These are phyloP conservation scores for Drosophila monieri DNA, from an alignment of 2,888 invertebrate species.

Conservation along the genomic window DNA sequence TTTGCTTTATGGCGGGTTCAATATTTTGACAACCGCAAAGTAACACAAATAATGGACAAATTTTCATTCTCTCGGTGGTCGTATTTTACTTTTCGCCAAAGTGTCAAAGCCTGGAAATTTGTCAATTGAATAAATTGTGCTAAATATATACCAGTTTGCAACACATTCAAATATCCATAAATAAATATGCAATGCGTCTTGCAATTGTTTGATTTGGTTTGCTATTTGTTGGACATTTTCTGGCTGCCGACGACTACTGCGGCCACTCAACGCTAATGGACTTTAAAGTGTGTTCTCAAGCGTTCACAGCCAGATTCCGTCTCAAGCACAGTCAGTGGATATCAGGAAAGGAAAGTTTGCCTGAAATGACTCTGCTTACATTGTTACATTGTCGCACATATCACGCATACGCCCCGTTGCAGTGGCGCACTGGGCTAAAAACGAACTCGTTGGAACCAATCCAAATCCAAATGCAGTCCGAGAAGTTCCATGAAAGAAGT, in stretches of 20 bases:
- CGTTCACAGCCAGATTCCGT: constrained; percentile 45
- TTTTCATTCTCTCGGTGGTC: constrained; percentile 30
- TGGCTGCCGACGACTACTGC: constrained; percentile 26
- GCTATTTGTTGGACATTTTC: constrained; percentile 14
- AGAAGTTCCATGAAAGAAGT: constrained; percentile 29
- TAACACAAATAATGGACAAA: constrained; percentile 42
- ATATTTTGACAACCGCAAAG: constrained; percentile 49
- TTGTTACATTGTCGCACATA: constrained; percentile 48
- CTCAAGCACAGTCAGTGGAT: constrained; percentile 27
- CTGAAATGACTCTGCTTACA: constrained; percentile 47
- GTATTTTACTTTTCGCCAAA: constrained; percentile 33
- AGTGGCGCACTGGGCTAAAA: constrained; percentile 31
- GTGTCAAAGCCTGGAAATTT: constrained; percentile 44
- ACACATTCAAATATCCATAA: constrained; percentile 29
- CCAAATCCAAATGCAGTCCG: constrained; percentile 33
- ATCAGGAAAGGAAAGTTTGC: constrained; percentile 34
- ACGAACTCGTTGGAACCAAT: constrained; percentile 29
- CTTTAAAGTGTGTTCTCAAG: constrained; percentile 78
- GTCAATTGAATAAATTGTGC: constrained; percentile 41
- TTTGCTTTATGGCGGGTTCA: constrained; percentile 32
- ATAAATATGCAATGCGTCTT: constrained; percentile 46
- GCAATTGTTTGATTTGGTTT: constrained; percentile 47
- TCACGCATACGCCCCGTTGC: constrained; percentile 64
- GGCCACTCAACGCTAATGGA: constrained; percentile 73
- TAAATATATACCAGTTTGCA: constrained; percentile 19